A percentile compares a stretch with the other conserved stretches of the same genome.
These are phyloP conservation scores for Epizoanthus illoricatus DNA, from an alignment of 92 coral and sea anemone species.

Conservation along the genomic window DNA sequence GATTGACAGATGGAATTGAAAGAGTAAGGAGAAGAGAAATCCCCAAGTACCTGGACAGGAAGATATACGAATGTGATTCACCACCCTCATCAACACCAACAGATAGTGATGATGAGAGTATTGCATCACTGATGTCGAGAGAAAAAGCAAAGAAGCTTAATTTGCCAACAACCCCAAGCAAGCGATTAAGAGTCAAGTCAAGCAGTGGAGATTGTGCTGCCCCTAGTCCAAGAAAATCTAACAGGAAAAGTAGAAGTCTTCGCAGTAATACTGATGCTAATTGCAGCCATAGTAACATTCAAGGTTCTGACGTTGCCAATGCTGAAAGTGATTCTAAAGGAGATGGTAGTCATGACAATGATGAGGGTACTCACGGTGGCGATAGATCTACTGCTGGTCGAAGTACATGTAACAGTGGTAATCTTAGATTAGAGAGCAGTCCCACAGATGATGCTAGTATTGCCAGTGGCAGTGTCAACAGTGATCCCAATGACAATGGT, in stretches of 20 bases:
- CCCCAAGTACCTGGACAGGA: slow-evolving; percentile 27
- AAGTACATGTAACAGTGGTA: no score
- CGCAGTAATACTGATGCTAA: neutral
- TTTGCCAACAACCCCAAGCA: neutral
- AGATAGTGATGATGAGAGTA: slow-evolving; percentile 8
- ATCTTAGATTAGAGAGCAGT: no score
- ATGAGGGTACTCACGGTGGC: neutral
- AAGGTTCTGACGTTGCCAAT: neutral
- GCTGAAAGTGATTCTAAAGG: neutral
- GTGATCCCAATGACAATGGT: neutral
- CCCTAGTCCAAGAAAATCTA: neutral
- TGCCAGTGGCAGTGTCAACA: neutral
- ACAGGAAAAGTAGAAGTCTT: neutral
- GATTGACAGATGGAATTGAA: neutral
- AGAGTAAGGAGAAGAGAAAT: slow-evolving; percentile 22
- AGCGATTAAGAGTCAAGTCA: neutral
- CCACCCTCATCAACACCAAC: neutral
- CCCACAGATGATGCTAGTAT: neutral
- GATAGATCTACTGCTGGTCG: neutral
- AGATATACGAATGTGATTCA: slow-evolving; percentile 1
- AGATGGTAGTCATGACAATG: neutral
- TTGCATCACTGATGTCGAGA: neutral
- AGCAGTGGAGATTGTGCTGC: neutral
- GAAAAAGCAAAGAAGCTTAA: neutral
- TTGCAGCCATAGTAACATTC: neutral